Conservation (phyloP, 2,113 vertebrate species). For the Sphyrna mokarran region DNA sequence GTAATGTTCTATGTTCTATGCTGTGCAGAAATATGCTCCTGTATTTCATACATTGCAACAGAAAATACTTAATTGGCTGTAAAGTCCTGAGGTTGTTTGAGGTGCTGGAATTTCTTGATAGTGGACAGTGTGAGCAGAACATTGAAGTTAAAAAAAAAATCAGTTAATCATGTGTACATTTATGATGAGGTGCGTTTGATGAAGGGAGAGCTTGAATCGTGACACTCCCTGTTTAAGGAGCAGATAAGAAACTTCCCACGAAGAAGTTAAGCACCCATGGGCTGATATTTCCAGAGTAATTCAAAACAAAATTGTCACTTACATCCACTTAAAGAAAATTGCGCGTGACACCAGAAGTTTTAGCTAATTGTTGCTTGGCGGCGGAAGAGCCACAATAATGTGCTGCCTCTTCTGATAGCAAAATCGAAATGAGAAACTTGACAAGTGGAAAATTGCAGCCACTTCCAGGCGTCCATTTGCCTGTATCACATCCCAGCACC, state of each 20-base stretch:
- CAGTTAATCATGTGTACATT: background rate
- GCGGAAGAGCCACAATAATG: background rate
- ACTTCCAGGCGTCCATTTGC: too few species aligned
- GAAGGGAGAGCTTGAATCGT: background rate
- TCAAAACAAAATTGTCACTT: background rate
- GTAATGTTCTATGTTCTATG: too few species aligned
- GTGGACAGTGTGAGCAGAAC: too few species aligned
- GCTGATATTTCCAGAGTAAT: background rate
- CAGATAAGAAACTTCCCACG: background rate
- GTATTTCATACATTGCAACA: background rate
- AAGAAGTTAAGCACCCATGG: background rate
- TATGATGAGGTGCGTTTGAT: background rate
- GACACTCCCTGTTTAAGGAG: background rate
- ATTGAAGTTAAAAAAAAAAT: background rate
- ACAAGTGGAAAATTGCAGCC: background rate
- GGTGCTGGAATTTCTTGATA: background rate
- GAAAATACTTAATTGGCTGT: background rate
- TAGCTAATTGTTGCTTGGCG: background rate
- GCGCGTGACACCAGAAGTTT: background rate
- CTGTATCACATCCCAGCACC: background rate
- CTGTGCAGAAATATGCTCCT: background rate
- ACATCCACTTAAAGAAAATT: background rate
- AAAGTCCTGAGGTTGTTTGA: background rate
- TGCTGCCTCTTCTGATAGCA: background rate
- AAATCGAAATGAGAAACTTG: background rate